These are phyloP conservation scores for Drosophila mauritiana DNA, from an alignment of 1,140 invertebrate species.

Conservation along the genomic window DNA sequence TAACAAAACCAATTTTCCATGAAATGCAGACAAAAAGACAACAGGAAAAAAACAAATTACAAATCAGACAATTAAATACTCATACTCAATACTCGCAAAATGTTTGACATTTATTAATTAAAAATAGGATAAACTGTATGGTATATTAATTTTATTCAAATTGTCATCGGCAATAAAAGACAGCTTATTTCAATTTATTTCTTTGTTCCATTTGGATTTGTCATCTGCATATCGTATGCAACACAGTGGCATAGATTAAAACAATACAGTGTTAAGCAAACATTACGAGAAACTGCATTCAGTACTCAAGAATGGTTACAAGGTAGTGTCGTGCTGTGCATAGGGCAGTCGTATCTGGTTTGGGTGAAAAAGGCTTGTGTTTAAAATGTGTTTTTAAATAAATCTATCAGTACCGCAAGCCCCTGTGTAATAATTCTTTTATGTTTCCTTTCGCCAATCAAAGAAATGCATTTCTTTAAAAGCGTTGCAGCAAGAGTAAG, in stretches of 20 bases:
- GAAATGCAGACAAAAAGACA: slow-evolving; percentile 45
- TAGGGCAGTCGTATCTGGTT: too few relatives aligned
- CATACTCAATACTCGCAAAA: slow-evolving; percentile 36
- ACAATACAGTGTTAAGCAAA: too few relatives aligned
- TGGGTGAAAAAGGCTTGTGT: too few relatives aligned
- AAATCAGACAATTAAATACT: slow-evolving; percentile 79
- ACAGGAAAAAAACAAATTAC: slow-evolving; percentile 37
- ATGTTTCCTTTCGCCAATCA: neutral
- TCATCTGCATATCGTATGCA: slow-evolving; percentile 35
- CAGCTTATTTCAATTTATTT: slow-evolving; percentile 81
- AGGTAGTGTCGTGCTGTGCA: too few relatives aligned
- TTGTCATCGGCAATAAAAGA: slow-evolving; percentile 78
- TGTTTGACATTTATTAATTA: slow-evolving; percentile 82
- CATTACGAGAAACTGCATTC: too few relatives aligned
- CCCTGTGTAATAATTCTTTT: neutral
- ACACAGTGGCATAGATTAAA: slow-evolving; percentile 36
- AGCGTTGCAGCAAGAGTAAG: neutral
- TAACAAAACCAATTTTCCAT: slow-evolving; percentile 63
- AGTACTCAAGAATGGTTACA: too few relatives aligned
- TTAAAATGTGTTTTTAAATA: too few relatives aligned
- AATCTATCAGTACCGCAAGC: too few relatives aligned
- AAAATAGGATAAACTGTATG: slow-evolving; percentile 76
- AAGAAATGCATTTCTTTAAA: neutral
- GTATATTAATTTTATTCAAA: slow-evolving; percentile 83
- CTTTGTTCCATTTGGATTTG: slow-evolving; percentile 59